phyloP scores from a whole-genome alignment of 2,888 invertebrate genomes.

The Hydriomena furcata region DNA sequence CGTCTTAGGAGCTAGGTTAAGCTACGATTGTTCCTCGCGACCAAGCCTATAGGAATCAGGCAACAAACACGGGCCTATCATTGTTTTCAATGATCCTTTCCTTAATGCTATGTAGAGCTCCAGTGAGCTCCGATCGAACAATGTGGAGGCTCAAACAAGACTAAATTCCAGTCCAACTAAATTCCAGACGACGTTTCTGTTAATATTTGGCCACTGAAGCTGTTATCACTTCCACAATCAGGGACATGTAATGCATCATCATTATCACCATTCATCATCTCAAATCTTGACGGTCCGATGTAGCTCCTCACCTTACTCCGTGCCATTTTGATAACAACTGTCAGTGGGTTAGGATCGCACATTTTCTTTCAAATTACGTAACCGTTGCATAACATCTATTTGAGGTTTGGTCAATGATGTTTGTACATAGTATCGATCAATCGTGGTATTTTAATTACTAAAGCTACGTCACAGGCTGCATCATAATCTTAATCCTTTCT shows the following conservation, averaged over 20 bases:
- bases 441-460: too few species aligned
- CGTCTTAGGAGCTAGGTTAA: too few species aligned
- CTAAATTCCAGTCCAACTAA: slow-evolving; percentile 7
- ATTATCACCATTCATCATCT: slow-evolving; percentile 77
- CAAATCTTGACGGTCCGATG: slow-evolving; percentile 60
- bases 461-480: slow-evolving; percentile 43
- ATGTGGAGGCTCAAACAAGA: too few species aligned
- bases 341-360: slow-evolving; percentile 25
- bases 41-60: too few species aligned
- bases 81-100: too few species aligned
- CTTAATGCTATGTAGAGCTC: too few species aligned
- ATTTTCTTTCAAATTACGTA: slow-evolving; percentile 24
- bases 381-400: slow-evolving; percentile 24
- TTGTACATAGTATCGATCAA: background rate
- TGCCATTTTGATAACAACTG: slow-evolving; percentile 46
- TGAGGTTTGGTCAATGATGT: background rate
- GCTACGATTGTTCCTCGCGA: too few species aligned
- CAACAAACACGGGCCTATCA: too few species aligned
- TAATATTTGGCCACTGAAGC: slow-evolving; percentile 43
- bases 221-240: slow-evolving; percentile 57
- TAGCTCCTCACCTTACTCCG: slow-evolving; percentile 40
- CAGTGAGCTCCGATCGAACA: too few species aligned
- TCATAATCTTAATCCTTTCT: slow-evolving; percentile 50
- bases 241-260: slow-evolving; percentile 65
- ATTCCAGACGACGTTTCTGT: slow-evolving; percentile 37